Evolutionary conservation across 2,797 vertebrate species (phyloP), one percentile per base, ranked within the genome.

Genomic region (Pogonophryne albipinna): DNA sequence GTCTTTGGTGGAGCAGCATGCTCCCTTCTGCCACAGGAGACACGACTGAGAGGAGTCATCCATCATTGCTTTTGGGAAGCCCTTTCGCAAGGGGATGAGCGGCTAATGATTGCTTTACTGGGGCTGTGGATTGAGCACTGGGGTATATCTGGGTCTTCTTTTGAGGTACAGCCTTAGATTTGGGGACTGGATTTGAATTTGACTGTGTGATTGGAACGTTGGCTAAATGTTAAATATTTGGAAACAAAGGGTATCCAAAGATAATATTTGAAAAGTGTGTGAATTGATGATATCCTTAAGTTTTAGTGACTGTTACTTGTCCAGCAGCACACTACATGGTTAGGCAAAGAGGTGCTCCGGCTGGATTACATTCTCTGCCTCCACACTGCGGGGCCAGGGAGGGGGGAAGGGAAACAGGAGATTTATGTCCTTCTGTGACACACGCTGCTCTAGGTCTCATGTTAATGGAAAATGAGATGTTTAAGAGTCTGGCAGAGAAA

Each of bases 381-480:
- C 79, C 83, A 87, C 79, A 79, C 74, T 82, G 84, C 57, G 41
- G 68, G 85, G 89, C 83, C 87, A 76, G 57, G 34, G 74, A 86
- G 85, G 86, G 91, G 27, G 90, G 87, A 80, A 87, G 89, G 80
- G 87, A 82, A 90, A 87, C 78, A 66, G 80, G 76, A 92, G 92
- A 94, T 92, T 92, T 92, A 94, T 93, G 87, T 92, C 88, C 87
- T 78, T 87, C 87, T 84, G 85, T 94, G 92, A 94, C 92, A 93
- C 89, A 90, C 67, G 87, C 90, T 93, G 93, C 89, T 91, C 90
- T 84, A 80, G 85, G 92, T 92, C 88, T 93, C 90, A 91, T 92
- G 93, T 92, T 91, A 94, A 93, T 94, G 91, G 92, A 92, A 94
- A 93, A 94, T 90, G 84, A 92, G 91, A 94, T 93, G 91, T 93